Base-by-base conservation (phyloP, 2,797 vertebrate genomes). In the Halcyon badia region DNA sequence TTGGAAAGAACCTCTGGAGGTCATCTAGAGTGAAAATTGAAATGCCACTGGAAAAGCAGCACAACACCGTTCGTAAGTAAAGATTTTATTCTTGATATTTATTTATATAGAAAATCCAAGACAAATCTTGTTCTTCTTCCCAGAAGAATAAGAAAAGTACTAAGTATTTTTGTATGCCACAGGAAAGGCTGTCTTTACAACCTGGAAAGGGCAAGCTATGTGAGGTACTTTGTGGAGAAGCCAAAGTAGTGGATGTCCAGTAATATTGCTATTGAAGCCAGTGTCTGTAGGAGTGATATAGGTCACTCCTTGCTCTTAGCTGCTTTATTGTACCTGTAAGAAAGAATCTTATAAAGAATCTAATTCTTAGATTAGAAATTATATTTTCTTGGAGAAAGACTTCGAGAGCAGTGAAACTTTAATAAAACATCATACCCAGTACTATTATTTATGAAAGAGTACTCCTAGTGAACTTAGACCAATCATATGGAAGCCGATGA, bases 21-120 rank as follows among this genome's bases (percentile, higher is more conserved):
- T 87, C 89, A 89, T 52, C 60, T 54, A 11, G 14, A 33, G 49
- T 52, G 48, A 72, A 69, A 92, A 73, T 41, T 90, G 82, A 93
- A 92, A 86, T 70, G 49, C 41, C 82, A 51, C 79, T 69, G 66
- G 58, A 89, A 94, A 91, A 83, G 76, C 69, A 86, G 61, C 75
- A 44, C 44, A 48, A 26, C 37, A 9, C 18, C 44, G 22, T 75
- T 89, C 10, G 10, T 56, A 92, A 87, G 65, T 91, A 81, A 80
- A 83, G 78, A 75, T 91, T 94, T 94, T 58, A 85, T 88, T 81
- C 65, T 69, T 83, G 65, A 49, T 94, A 80, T 94, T 89, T 95
- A 61, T 94, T 94, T 73, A 25, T 56, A 20, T 19, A 44, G 75
- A 35, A 87, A 95, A 91, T 48, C 71, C 60, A 80, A 71, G 79